These are phyloP conservation scores for Cetoscarus ocellatus DNA, from an alignment of 2,797 vertebrate species.

Conservation along the genomic window DNA sequence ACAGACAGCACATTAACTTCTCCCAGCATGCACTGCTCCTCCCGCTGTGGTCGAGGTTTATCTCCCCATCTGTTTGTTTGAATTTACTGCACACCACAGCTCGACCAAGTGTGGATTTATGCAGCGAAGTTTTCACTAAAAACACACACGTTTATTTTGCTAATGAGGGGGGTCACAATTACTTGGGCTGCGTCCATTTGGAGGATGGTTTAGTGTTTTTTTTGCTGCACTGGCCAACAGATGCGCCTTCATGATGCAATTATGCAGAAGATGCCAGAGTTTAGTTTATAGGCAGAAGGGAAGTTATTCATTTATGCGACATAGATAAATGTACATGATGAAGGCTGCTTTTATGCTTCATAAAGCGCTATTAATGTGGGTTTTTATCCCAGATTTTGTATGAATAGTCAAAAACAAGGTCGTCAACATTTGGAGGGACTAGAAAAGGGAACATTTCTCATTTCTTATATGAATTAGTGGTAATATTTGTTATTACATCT, in stretches of 20 bases:
- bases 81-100: slow-evolving; percentile 68
- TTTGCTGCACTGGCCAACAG: slow-evolving; percentile 65
- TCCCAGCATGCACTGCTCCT: slow-evolving; percentile 48
- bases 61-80: slow-evolving; percentile 79
- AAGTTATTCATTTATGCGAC: slow-evolving; percentile 36
- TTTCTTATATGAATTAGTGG: neutral
- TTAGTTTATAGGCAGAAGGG: slow-evolving; percentile 49
- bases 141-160: slow-evolving; percentile 84
- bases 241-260: slow-evolving; percentile 65
- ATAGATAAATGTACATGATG: slow-evolving; percentile 34
- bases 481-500: neutral
- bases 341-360: neutral
- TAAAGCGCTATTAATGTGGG: neutral
- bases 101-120: slow-evolving; percentile 69
- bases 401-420: slow-evolving; percentile 1
- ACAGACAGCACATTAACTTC: slow-evolving; percentile 10
- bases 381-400: slow-evolving; percentile 5
- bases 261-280: slow-evolving; percentile 53
- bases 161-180: slow-evolving; percentile 79
- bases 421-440: neutral
- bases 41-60: slow-evolving; percentile 61
- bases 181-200: slow-evolving; percentile 73
- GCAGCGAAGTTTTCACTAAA: slow-evolving; percentile 74
- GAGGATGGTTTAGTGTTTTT: slow-evolving; percentile 71
- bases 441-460: neutral